Evolutionary conservation across 2,888 invertebrate genomes (phyloP).

Genomic region (Aphidoletes aphidimyza): DNA sequence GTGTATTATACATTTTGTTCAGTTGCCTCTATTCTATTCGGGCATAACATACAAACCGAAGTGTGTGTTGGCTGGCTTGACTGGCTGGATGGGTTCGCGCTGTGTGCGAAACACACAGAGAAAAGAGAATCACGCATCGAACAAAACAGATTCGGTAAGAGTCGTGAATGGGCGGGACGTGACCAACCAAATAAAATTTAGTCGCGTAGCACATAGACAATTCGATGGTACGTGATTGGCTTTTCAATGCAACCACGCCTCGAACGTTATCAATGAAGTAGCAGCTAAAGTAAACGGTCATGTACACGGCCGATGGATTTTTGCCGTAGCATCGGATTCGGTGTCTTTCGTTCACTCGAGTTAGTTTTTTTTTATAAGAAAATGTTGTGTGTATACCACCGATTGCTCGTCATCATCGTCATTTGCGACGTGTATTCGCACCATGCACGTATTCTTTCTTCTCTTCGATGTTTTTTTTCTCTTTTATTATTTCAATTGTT

Average conservation of each 20-base stretch:
- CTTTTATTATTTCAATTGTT: slow-evolving; percentile 51
- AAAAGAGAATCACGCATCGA: slow-evolving; percentile 65
- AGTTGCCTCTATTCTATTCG: no score
- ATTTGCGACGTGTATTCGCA: slow-evolving; percentile 53
- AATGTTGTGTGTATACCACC: slow-evolving; percentile 30
- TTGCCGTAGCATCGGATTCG: background rate
- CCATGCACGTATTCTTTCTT: slow-evolving; percentile 52
- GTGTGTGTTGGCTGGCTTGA: no score
- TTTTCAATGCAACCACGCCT: slow-evolving; percentile 60
- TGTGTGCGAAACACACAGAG: no score
- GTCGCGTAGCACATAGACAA: slow-evolving; percentile 57
- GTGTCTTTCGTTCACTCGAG: background rate
- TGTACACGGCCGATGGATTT: slow-evolving; percentile 50
- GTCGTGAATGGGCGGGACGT: slow-evolving; percentile 68
- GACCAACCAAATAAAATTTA: slow-evolving; percentile 60
- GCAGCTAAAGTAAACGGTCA: slow-evolving; percentile 43
- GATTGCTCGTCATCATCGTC: slow-evolving; percentile 47
- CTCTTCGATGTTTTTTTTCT: no score
- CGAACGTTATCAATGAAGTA: slow-evolving; percentile 58
- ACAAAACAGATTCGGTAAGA: slow-evolving; percentile 58
- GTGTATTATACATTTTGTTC: no score
- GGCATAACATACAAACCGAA: no score
- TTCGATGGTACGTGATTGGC: slow-evolving; percentile 58
- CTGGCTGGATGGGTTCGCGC: no score
- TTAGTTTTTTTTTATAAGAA: background rate